Evolutionary conservation across 2,888 invertebrate genomes (phyloP), one percentile per base, ranked within the genome.

Genomic region (Limnephilus marmoratus): DNA sequence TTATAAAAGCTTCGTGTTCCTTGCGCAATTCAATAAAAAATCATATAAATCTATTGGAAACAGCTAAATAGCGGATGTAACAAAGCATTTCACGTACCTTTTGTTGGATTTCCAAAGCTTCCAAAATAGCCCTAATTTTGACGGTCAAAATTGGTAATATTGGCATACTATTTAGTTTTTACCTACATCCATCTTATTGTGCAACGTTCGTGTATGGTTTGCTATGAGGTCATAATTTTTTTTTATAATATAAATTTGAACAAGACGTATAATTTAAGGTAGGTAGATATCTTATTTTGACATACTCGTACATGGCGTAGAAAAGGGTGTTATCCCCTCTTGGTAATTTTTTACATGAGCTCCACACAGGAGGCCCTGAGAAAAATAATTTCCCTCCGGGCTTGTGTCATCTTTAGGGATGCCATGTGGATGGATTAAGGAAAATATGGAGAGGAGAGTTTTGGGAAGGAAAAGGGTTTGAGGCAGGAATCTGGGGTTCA

Each of bases 1-100:
- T 37, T 83, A 37, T 37, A 37, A 83, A 83, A 83, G 37, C 37
- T 24, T 83, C 83, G 37, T 83, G 37, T 83, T 83, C 24, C 83
- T 83, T 15, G 83, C 83, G 37, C 34, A 83, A 83, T 24, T 37
- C 68, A 68, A 3, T 68, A 5, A 68, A 18, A 68, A 68, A 1
- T 68, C 68, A n/a, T n/a, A 68, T n/a, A 68, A 68, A 68, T 68
- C 24, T 9, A 24, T 68, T 68, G n/a, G 68, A 68, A 68, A 68
- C n/a, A 24, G 24, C n/a, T 24, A 68, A 68, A 68, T 68, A 24
- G 24, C 24, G 24, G 24, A 68, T 9, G 9, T 68, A 68, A 68
- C 53, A 68, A 68, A n/a, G 24, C n/a, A 68, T 68, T 68, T 68
- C 7, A 0, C 24, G 7, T n/a, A 68, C 13, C 11, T 49, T 11